Percentiles rank a stretch among this genome's conserved stretches.
Evolutionary conservation across 1,140 invertebrate genomes (phyloP).

Genomic region (Drosophila busckii): DNA sequence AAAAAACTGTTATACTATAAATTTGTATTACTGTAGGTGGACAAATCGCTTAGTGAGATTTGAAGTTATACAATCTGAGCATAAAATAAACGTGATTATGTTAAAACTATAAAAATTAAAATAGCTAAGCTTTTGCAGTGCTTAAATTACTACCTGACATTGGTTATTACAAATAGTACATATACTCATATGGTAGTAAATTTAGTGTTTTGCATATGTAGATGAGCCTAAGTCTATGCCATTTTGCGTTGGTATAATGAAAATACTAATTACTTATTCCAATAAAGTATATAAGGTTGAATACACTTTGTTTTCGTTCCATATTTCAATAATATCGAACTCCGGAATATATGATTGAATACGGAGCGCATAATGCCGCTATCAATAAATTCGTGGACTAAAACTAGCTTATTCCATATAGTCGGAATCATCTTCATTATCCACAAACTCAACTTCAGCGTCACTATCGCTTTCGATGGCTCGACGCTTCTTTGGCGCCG

Average conservation of each 20-base stretch:
- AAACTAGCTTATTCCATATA: slow-evolving; percentile 40
- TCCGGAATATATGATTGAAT: slow-evolving; percentile 5
- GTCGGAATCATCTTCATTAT: slow-evolving; percentile 63
- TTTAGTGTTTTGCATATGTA: too few relatives aligned
- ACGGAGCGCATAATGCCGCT: background rate
- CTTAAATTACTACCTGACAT: too few relatives aligned
- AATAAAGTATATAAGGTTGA: slow-evolving; percentile 4
- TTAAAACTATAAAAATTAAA: too few relatives aligned
- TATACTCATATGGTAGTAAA: too few relatives aligned
- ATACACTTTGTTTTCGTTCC: slow-evolving; percentile 5
- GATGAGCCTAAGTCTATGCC: too few relatives aligned
- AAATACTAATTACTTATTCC: slow-evolving; percentile 22
- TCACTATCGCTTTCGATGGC: slow-evolving; percentile 47
- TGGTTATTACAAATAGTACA: slow-evolving; percentile 2
- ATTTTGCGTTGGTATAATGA: slow-evolving; percentile 2
- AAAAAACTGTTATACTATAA: too few relatives aligned
- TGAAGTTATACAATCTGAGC: too few relatives aligned
- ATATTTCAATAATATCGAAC: slow-evolving; percentile 23
- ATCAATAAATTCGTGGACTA: background rate
- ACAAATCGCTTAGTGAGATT: too few relatives aligned
- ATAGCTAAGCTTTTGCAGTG: too few relatives aligned
- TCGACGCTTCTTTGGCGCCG: slow-evolving; percentile 29
- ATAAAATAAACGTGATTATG: too few relatives aligned
- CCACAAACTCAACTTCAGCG: slow-evolving; percentile 15
- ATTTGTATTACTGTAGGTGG: too few relatives aligned